Conservation (phyloP, 2,888 invertebrate species). For the Pandemis corylana region DNA sequence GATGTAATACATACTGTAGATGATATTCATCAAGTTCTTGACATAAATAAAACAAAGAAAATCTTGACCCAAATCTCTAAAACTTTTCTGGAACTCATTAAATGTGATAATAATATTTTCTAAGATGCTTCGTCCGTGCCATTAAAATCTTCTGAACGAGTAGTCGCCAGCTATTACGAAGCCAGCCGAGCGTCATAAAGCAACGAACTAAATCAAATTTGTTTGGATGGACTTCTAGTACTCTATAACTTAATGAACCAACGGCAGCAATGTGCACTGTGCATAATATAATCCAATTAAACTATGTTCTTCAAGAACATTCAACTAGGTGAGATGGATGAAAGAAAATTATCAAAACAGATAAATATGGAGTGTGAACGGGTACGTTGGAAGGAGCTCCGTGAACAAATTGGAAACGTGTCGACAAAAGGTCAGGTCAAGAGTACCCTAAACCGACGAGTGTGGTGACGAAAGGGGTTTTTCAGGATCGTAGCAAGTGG, state of each 20-base stretch:
- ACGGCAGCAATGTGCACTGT: background rate
- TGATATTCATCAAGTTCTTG: background rate
- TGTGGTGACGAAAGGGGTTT: too few species aligned
- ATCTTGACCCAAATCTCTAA: background rate
- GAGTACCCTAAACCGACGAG: too few species aligned
- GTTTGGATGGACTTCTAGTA: conserved; percentile 13
- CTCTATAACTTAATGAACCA: background rate
- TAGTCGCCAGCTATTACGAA: conserved; percentile 5
- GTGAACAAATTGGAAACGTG: too few species aligned
- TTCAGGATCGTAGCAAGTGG: too few species aligned
- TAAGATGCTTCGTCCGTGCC: background rate
- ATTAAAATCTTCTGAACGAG: conserved; percentile 37
- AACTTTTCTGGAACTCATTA: conserved; percentile 11
- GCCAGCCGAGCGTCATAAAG: conserved; percentile 11
- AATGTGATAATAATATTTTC: conserved; percentile 13
- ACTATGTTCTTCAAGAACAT: background rate
- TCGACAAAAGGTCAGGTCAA: too few species aligned
- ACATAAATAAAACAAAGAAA: background rate
- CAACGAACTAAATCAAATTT: conserved; percentile 15
- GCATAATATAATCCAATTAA: background rate
- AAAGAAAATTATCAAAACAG: too few species aligned
- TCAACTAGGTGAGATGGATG: too few species aligned
- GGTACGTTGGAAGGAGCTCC: too few species aligned
- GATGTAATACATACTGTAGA: too few species aligned
- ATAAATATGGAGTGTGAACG: too few species aligned